Base-by-base conservation (phyloP, 2,113 vertebrate species). In the Bostrychus sinensis region DNA sequence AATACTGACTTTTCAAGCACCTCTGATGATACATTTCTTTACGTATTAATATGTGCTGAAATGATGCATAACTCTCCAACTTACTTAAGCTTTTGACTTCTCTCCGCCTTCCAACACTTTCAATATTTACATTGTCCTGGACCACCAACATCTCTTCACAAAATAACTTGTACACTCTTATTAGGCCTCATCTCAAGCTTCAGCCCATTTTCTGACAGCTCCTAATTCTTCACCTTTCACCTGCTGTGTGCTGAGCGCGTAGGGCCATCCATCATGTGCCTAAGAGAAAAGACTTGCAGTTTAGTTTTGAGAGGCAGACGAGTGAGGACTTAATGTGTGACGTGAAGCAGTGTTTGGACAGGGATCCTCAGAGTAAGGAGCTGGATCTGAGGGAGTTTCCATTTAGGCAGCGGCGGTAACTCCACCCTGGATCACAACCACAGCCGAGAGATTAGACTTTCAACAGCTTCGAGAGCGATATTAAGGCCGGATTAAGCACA, bases 111-210 rank as follows among this genome's bases (percentile, higher is more conserved):
- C 84, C 86, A 56, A 85, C 82, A 88, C 78, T 77, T 81, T 71
- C 66, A 70, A 65, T 83, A 84, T 90, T 88, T 86, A 85, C 86
- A 80, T 82, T 88, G 74, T 30, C 66, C 70, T 26, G 72, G 91
- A 92, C 90, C 90, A 92, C 91, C 90, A 87, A 91, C 84, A 70
- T 69, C 71, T 66, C 80, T 78, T 71, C 68, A 70, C 81, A 69
- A 50, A 57, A 72, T 70, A 66, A 55, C 55, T 34, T 51, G 56
- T 28, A 81, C n/a, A n/a, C n/a, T n/a, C n/a, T n/a, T n/a, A n/a
- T n/a, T 51, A 84, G 80, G 79, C 79, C 76, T 70, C 22, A 72
- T 66, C n/a, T 56, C 67, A 42, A 59, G 71, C 76, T 45, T 68
- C 48, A 66, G 46, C 57, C 65, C 22, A 5, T 10, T 34, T 17